Evolutionary conservation across 2,888 invertebrate species (phyloP).

Genomic region (Erebia epiphron): DNA sequence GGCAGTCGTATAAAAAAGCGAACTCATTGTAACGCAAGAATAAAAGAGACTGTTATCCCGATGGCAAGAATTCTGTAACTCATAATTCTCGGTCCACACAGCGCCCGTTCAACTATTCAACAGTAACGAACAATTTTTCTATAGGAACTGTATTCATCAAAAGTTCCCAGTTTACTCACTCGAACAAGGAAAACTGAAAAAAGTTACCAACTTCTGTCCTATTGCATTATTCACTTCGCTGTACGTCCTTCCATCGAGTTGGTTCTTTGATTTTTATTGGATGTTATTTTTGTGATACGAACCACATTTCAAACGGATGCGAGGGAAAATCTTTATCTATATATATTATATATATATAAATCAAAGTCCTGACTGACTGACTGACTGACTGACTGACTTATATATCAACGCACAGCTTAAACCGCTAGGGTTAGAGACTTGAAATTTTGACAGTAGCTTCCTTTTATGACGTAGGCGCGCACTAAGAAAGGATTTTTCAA

Average conservation of each 20-base stretch:
- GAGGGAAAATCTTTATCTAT: neutral
- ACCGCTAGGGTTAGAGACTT: no score
- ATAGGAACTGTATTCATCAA: conserved; percentile 53
- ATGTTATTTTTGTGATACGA: conserved; percentile 7
- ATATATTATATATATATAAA: no score
- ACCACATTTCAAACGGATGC: neutral
- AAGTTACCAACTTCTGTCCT: conserved; percentile 44
- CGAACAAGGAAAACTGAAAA: conserved; percentile 41
- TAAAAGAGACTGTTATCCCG: conserved; percentile 9
- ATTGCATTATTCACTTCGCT: conserved; percentile 56
- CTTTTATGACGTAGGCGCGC: no score
- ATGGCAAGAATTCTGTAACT: conserved; percentile 7
- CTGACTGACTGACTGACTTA: no score
- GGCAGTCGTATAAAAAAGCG: no score
- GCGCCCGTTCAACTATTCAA: conserved; percentile 28
- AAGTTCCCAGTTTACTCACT: conserved; percentile 47
- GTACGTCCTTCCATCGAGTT: conserved; percentile 6
- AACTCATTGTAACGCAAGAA: conserved; percentile 7
- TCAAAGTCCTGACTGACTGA: no score
- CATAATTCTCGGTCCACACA: conserved; percentile 29
- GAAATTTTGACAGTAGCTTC: no score
- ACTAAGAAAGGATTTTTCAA: no score
- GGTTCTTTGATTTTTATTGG: conserved; percentile 36
- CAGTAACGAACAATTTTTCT: conserved; percentile 45
- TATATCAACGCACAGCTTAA: no score